These are phyloP conservation scores for Cettia cetti DNA, from an alignment of 2,113 vertebrate species.

Conservation along the genomic window DNA sequence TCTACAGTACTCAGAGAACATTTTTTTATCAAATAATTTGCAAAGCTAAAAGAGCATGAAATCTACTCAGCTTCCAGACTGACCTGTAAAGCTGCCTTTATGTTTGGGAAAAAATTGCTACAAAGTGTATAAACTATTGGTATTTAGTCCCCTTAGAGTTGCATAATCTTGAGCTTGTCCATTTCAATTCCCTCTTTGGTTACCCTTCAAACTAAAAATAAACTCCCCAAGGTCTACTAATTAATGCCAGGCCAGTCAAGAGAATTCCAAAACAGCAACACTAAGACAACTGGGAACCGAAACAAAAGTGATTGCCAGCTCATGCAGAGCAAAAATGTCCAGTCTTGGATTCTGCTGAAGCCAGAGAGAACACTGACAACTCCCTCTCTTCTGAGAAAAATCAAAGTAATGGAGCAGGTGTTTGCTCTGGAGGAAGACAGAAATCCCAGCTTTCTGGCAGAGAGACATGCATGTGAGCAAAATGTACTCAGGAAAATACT, in stretches of 20 bases:
- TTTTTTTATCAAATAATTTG: background rate
- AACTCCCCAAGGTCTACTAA: background rate
- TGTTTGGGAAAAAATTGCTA: background rate
- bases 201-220: constrained; percentile 9
- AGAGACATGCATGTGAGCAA: background rate
- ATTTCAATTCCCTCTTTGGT: background rate
- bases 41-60: background rate
- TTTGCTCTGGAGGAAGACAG: background rate
- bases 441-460: background rate
- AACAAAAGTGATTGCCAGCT: background rate
- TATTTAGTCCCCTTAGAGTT: background rate
- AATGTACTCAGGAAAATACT: background rate
- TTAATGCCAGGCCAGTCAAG: constrained; percentile 9
- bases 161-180: background rate
- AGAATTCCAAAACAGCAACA: constrained; percentile 29
- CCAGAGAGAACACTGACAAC: constrained; percentile 18
- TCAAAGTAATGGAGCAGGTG: background rate
- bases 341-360: background rate
- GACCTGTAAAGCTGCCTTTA: background rate
- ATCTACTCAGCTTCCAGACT: background rate
- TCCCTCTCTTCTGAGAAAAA: background rate
- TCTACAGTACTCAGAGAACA: background rate
- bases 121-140: background rate
- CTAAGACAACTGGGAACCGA: background rate
- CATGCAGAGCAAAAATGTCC: background rate